These are phyloP conservation scores for Shargacucullia verbasci DNA, from an alignment of 2,888 invertebrate genomes.

Conservation along the genomic window DNA sequence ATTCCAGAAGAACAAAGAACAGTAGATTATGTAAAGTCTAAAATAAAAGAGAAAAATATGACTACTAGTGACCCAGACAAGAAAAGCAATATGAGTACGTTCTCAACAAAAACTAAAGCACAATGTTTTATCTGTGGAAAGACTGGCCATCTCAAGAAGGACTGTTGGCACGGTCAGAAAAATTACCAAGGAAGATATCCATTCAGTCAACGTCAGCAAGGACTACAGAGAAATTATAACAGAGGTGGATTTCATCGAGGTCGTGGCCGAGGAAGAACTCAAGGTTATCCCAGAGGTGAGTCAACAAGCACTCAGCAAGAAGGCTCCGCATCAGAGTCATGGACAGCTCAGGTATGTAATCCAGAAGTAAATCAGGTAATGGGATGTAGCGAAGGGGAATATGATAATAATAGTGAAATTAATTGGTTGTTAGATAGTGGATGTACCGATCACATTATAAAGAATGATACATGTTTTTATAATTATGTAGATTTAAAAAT, in stretches of 20 bases:
- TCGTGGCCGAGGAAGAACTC: conserved; percentile 36
- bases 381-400: conserved; percentile 11
- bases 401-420: conserved; percentile 41
- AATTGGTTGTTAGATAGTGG: conserved; percentile 15
- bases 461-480: conserved; percentile 44
- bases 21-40: conserved; percentile 48
- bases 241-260: conserved; percentile 18
- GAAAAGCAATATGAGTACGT: conserved; percentile 49
- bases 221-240: conserved; percentile 2
- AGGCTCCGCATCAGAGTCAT: conserved; percentile 35
- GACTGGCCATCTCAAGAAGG: conserved; percentile 49
- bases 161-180: conserved; percentile 29
- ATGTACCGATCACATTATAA: conserved; percentile 12
- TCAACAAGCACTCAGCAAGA: conserved; percentile 12
- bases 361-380: too few species aligned
- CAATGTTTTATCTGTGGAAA: conserved; percentile 54
- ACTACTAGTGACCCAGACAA: conserved; percentile 13
- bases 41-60: conserved; percentile 56
- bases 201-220: conserved; percentile 1
- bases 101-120: conserved; percentile 31
- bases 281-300: conserved; percentile 39
- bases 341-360: conserved; percentile 20
- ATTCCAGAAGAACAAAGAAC: conserved; percentile 56
- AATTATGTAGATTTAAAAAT: conserved; percentile 6
- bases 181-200: too few species aligned